Evolutionary conservation across 1,140 invertebrate genomes (phyloP).

Genomic region (Drosophila carrolli): DNA sequence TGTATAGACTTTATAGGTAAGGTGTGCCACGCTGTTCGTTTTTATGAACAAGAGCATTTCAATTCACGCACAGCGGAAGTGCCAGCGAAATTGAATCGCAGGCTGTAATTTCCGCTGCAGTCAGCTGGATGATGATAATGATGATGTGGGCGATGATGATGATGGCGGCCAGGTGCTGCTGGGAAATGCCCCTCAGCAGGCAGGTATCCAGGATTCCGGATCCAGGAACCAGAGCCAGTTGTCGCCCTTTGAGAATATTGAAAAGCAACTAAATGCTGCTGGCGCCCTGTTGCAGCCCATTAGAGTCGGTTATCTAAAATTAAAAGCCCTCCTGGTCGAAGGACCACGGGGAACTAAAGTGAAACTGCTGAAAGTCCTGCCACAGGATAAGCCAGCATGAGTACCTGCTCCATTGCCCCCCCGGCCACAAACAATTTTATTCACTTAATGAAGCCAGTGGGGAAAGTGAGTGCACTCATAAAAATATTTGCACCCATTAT

Average conservation of each 20-base stretch:
- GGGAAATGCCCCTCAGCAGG: neutral
- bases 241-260: constrained; percentile 44
- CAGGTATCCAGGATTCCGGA: constrained; percentile 3
- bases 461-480: constrained; percentile 2
- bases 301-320: constrained; percentile 69
- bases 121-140: constrained; percentile 30
- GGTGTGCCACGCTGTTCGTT: constrained; percentile 32
- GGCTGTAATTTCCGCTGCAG: constrained; percentile 76
- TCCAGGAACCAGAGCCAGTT: constrained; percentile 1
- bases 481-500: neutral
- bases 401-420: constrained; percentile 1
- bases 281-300: constrained; percentile 49
- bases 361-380: neutral
- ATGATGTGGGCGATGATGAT: constrained; percentile 2
- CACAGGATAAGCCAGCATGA: constrained; percentile 20
- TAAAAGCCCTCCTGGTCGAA: constrained; percentile 38
- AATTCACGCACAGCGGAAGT: constrained; percentile 75
- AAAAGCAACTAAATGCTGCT: constrained; percentile 57
- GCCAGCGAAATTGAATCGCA: constrained; percentile 78
- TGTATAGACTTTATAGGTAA: neutral
- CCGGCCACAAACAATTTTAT: constrained; percentile 55
- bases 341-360: neutral
- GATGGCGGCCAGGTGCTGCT: neutral
- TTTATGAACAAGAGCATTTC: constrained; percentile 65
- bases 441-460: constrained; percentile 53